Evolutionary conservation across 2,113 vertebrate species (phyloP).

Genomic region (Amphilophus citrinellus): DNA sequence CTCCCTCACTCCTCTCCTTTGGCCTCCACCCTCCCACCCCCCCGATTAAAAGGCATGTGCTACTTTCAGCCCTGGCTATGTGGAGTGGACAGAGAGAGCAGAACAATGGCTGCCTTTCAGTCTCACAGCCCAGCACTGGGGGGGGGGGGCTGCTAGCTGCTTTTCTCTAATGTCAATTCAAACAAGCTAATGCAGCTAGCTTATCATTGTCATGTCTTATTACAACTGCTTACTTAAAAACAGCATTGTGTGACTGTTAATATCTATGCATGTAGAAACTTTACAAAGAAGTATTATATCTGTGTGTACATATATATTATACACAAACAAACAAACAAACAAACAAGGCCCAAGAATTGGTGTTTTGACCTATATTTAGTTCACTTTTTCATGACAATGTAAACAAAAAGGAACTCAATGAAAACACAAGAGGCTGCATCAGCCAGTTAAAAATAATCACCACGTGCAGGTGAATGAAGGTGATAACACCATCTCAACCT

Average conservation of each 20-base stretch:
- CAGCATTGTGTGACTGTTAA: constrained; percentile 37
- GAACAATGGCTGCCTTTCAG: constrained; percentile 91
- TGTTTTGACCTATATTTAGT: too few species aligned
- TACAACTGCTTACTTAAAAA: constrained; percentile 35
- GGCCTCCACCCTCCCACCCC: constrained; percentile 56
- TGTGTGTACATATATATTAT: neutral
- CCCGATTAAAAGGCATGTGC: constrained; percentile 83
- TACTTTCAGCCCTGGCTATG: constrained; percentile 82
- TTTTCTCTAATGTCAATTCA: constrained; percentile 69
- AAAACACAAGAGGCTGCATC: too few species aligned
- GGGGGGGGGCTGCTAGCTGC: constrained; percentile 49
- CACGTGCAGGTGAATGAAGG: neutral
- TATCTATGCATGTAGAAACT: constrained; percentile 6
- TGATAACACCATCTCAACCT: neutral
- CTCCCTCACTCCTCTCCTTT: constrained; percentile 66
- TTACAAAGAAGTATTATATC: too few species aligned
- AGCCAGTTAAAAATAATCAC: neutral
- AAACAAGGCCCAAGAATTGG: neutral
- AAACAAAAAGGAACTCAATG: too few species aligned
- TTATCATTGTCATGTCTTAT: constrained; percentile 61
- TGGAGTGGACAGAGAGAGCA: constrained; percentile 79
- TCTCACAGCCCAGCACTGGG: constrained; percentile 68
- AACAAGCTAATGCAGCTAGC: constrained; percentile 50
- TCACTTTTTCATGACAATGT: too few species aligned
- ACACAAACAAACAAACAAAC: constrained; percentile 9